phyloP scores from a whole-genome alignment of 2,888 invertebrate species.

The Crematogaster levior region DNA sequence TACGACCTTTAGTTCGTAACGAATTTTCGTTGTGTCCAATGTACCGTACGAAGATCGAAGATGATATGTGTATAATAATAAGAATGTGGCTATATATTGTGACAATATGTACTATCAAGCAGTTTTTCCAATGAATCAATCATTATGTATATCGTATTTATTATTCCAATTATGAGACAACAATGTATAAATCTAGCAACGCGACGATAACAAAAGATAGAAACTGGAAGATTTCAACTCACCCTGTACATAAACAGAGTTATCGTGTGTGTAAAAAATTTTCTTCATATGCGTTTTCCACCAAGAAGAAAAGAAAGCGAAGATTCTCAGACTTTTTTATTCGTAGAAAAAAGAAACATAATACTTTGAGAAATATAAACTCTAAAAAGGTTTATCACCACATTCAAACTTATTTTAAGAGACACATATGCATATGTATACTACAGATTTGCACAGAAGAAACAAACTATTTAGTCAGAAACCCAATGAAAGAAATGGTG shows the following conservation, averaged over 20 bases:
- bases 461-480: conserved; percentile 76
- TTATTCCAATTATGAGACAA: conserved; percentile 52
- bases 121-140: conserved; percentile 54
- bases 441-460: conserved; percentile 74
- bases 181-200: conserved; percentile 57
- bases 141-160: conserved; percentile 50
- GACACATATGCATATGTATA: conserved; percentile 73
- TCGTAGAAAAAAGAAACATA: conserved; percentile 66
- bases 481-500: conserved; percentile 74
- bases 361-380: conserved; percentile 66
- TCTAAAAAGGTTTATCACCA: conserved; percentile 72
- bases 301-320: conserved; percentile 68
- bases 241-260: conserved; percentile 63
- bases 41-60: conserved; percentile 26
- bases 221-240: conserved; percentile 60
- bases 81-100: conserved; percentile 28
- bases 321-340: conserved; percentile 68
- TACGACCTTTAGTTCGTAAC: conserved; percentile 13
- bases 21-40: conserved; percentile 21
- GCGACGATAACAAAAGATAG: conserved; percentile 40
- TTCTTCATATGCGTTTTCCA: conserved; percentile 67
- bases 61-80: conserved; percentile 23
- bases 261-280: conserved; percentile 52
- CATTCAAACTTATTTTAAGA: conserved; percentile 74
- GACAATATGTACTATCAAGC: conserved; percentile 35